Percentiles rank a stretch among this genome's conserved stretches.
These are phyloP conservation scores for Halichoerus grypus DNA, from an alignment of 2,113 vertebrate species.

Conservation along the genomic window DNA sequence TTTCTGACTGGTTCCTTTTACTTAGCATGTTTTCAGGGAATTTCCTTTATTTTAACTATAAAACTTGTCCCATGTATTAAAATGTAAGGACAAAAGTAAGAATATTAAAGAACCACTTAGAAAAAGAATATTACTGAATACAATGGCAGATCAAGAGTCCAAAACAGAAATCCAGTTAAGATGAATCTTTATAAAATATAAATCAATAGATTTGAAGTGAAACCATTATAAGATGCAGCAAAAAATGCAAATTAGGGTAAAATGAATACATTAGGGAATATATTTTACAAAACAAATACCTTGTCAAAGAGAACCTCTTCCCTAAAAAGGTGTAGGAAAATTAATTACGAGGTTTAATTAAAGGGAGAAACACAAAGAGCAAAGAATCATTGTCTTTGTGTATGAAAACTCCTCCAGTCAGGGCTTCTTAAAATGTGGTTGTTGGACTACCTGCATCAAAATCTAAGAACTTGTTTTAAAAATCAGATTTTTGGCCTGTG, in stretches of 20 bases:
- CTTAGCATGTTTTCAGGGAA: neutral
- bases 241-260: neutral
- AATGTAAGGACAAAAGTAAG: neutral
- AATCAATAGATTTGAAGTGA: neutral
- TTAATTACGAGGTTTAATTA: neutral
- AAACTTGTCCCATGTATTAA: conserved; percentile 26
- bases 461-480: neutral
- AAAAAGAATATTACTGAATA: conserved; percentile 1
- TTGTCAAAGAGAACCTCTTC: neutral
- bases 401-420: neutral
- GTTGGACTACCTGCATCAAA: neutral
- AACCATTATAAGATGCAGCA: neutral
- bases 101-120: conserved; percentile 13
- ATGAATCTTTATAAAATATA: conserved; percentile 24
- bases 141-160: neutral
- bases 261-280: neutral
- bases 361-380: neutral
- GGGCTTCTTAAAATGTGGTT: neutral
- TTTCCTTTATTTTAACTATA: neutral
- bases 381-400: neutral
- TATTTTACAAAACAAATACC: conserved; percentile 33
- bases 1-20: neutral
- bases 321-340: neutral
- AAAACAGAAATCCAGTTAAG: conserved; percentile 15
- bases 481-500: neutral